Base-by-base conservation (phyloP, 2,888 invertebrate species). In the Tortrix viridana region DNA sequence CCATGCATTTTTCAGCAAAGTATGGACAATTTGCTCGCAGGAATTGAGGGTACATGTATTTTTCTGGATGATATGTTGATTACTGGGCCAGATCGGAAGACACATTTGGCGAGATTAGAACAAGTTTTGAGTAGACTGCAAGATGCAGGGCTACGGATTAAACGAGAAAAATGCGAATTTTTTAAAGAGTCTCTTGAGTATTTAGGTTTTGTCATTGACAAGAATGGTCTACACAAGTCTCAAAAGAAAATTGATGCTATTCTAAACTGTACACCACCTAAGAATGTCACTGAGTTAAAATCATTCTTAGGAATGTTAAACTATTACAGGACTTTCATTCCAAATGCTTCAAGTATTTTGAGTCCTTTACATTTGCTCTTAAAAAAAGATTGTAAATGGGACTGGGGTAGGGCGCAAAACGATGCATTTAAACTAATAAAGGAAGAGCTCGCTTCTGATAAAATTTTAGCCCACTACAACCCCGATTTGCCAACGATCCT, bases 401-500 rank as follows among this genome's bases (percentile, higher is more conserved):
- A 9, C 9, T 26, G 26, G 26, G 26, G 26, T 2, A 9, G 9
- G 3, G 26, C 18, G 6, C 65, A 67, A 14, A 16, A 50, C 3
- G 23, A 1, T 2, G 62, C 63, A 9, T 47, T 67, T 12, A 18
- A 26, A 4, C 20, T 14, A 5, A 44, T 67, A 3, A 57, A 50
- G 38, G 6, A 46, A 5, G 67, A 65, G 38, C 53, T 67, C 6
- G 46, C 56, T 1, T 49, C 56, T 6, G 59, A 59, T 7, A 16
- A 32, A 3, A 32, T 32, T 16, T 18, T 50, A 2, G 50, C 61
- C 22, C 66, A 53, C 41, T 60, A 32, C 20, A 50, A 26, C 26
- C 26, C 26, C 26, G 26, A 26, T 0, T 26, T 2, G 26, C 48
- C 23, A n/a, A 55, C 67, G 38, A 65, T 66, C 16, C 52, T 69